Conservation (phyloP, 2,888 invertebrate species). For the Sympetrum striolatum region DNA sequence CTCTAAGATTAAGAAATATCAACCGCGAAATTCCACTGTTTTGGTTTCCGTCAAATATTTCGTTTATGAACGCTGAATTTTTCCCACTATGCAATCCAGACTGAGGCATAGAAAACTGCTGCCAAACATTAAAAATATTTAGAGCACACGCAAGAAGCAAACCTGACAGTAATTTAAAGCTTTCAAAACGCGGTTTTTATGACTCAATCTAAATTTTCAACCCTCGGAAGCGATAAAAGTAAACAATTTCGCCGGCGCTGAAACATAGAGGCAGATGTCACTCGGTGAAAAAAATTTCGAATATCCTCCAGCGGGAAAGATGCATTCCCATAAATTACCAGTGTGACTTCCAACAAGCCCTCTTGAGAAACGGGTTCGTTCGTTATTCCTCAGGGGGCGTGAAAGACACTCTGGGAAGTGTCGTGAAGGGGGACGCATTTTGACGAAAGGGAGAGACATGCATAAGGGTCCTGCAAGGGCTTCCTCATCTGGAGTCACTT, state of each 20-base stretch:
- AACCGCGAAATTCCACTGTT: too few relatives aligned
- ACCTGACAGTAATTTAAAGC: too few relatives aligned
- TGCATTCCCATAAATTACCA: neutral
- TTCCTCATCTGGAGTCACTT: conserved; percentile 27
- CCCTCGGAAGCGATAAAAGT: too few relatives aligned
- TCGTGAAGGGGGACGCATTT: neutral
- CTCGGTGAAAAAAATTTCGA: neutral
- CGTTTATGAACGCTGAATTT: too few relatives aligned
- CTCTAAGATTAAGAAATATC: too few relatives aligned
- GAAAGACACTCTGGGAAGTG: neutral
- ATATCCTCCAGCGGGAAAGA: neutral
- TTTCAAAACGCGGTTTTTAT: too few relatives aligned
- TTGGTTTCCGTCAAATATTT: too few relatives aligned
- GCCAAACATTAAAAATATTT: too few relatives aligned
- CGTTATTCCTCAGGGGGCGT: neutral
- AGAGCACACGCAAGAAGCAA: too few relatives aligned
- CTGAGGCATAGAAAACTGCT: too few relatives aligned
- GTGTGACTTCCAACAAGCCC: neutral
- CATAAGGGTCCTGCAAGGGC: neutral
- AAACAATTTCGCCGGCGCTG: neutral
- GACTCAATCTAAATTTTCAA: too few relatives aligned
- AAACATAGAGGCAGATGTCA: neutral
- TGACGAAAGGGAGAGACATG: neutral
- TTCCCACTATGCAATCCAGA: too few relatives aligned
- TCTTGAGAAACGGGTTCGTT: neutral